phyloP scores from a whole-genome alignment of 2,888 invertebrate species.

The Megamerina dolium region DNA sequence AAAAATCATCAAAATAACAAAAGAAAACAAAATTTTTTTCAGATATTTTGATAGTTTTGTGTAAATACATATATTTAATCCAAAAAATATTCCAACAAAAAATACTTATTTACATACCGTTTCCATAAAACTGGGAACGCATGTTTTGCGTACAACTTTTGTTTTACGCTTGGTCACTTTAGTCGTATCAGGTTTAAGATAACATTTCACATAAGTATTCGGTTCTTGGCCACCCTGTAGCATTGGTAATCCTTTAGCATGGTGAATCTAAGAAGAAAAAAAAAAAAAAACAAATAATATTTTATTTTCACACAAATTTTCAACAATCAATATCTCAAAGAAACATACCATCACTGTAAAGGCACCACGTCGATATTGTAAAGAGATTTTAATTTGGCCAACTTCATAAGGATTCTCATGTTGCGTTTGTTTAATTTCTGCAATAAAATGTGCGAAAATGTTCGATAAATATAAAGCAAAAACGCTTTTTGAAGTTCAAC shows the following conservation, averaged over 20 bases:
- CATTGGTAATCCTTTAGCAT: conserved; percentile 80
- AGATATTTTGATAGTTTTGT: too few species aligned
- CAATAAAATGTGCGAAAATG: conserved; percentile 5
- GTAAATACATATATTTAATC: too few species aligned
- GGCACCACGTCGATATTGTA: conserved; percentile 68
- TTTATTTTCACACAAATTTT: background rate
- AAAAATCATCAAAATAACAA: too few species aligned
- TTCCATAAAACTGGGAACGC: conserved; percentile 97
- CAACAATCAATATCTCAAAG: background rate
- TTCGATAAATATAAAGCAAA: background rate
- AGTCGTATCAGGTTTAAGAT: conserved; percentile 84
- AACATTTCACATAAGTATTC: conserved; percentile 84
- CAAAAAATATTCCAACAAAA: too few species aligned
- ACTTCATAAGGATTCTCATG: conserved; percentile 51
- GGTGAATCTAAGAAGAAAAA: conserved; percentile 54
- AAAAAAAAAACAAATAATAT: too few species aligned
- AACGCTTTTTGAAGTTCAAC: background rate
- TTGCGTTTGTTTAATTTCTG: conserved; percentile 41
- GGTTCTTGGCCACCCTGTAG: conserved; percentile 77
- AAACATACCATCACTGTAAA: conserved; percentile 67
- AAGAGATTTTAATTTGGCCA: conserved; percentile 72
- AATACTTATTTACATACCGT: conserved; percentile 64
- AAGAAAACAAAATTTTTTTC: too few species aligned
- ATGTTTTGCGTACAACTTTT: conserved; percentile 83
- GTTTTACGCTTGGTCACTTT: conserved; percentile 96